phyloP scores from a whole-genome alignment of 2,888 invertebrate genomes.

The Harpalus rubripes region DNA sequence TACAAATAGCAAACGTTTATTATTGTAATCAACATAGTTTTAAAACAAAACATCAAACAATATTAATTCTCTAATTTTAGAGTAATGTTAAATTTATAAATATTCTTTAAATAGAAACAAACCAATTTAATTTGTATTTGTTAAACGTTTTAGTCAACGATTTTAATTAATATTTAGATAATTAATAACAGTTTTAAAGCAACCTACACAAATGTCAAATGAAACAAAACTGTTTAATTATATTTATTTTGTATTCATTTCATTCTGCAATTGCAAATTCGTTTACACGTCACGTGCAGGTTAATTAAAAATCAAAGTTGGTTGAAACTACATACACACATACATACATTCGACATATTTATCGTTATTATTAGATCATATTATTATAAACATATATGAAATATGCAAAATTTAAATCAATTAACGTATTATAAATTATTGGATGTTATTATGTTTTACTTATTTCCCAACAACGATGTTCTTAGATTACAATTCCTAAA shows the following conservation, averaged over 20 bases:
- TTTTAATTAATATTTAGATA: neutral
- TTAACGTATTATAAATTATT: too few relatives aligned
- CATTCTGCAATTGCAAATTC: neutral
- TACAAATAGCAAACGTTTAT: neutral
- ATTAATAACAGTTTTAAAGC: neutral
- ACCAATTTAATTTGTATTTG: neutral
- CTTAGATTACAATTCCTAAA: neutral
- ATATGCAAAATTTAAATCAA: too few relatives aligned
- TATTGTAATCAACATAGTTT: neutral
- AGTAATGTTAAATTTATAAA: neutral
- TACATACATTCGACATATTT: too few relatives aligned
- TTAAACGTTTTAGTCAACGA: neutral
- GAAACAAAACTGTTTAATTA: neutral
- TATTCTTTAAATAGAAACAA: neutral
- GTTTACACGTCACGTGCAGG: neutral
- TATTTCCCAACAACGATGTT: slow-evolving; percentile 6
- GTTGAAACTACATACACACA: too few relatives aligned
- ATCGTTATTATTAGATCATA: too few relatives aligned
- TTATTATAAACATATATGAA: too few relatives aligned
- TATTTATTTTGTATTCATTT: neutral
- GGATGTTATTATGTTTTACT: slow-evolving; percentile 4
- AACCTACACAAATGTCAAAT: neutral
- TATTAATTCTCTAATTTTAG: neutral
- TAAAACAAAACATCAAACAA: neutral
- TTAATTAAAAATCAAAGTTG: neutral